A percentile compares a stretch with the other conserved stretches of the same genome.
Conservation (phyloP, 2,888 invertebrate species). For the Plusia festucae region DNA sequence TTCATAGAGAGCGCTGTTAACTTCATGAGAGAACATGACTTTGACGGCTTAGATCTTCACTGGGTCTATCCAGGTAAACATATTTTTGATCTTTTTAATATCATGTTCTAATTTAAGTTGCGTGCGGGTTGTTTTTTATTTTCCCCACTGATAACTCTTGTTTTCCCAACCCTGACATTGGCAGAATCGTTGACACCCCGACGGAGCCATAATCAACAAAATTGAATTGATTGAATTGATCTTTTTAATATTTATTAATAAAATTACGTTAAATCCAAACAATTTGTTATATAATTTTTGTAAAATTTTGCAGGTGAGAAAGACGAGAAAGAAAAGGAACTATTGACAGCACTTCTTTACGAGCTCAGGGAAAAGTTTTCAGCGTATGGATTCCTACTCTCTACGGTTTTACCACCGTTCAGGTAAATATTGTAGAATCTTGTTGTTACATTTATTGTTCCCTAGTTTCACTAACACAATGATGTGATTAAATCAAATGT, state of each 20-base stretch:
- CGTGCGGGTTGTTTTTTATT: too few species aligned
- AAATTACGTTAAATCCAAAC: neutral
- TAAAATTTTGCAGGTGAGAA: constrained; percentile 75
- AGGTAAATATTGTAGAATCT: constrained; percentile 71
- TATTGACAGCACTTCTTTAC: constrained; percentile 88
- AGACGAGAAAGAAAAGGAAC: constrained; percentile 87
- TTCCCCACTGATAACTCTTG: too few species aligned
- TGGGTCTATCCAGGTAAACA: constrained; percentile 92
- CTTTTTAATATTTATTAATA: neutral
- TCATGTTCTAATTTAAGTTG: too few species aligned
- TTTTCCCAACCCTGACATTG: too few species aligned
- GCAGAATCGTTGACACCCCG: too few species aligned
- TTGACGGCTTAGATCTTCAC: constrained; percentile 95
- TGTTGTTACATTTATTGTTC: too few species aligned
- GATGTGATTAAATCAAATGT: too few species aligned
- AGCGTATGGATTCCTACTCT: constrained; percentile 87
- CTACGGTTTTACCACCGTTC: constrained; percentile 90
- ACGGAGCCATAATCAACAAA: too few species aligned
- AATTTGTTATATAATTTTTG: too few species aligned
- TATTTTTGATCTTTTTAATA: neutral
- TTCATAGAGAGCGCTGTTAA: constrained; percentile 91
- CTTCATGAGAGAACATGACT: constrained; percentile 91
- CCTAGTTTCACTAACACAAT: too few species aligned
- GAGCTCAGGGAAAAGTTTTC: constrained; percentile 90
- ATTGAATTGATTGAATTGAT: neutral